Evolutionary conservation across 2,888 invertebrate species (phyloP).

Genomic region (Oscheius sp.): DNA sequence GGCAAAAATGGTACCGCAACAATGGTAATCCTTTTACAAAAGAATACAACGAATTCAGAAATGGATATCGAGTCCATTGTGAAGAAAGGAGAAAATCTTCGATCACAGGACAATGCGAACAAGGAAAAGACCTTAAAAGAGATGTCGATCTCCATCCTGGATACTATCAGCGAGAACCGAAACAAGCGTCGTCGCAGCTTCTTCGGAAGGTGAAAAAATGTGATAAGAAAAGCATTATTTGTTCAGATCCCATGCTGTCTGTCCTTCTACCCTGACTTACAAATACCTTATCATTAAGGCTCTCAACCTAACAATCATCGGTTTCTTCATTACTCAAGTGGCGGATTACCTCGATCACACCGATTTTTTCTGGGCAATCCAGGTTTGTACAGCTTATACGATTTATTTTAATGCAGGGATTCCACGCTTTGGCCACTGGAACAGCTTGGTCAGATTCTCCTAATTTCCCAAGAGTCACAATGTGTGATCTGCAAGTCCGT

Average conservation of each 20-base stretch:
- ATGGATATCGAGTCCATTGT: background rate
- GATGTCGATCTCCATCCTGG: background rate
- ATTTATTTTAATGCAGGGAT: background rate
- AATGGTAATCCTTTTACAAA: background rate
- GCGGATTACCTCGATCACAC: background rate
- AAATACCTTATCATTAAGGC: background rate
- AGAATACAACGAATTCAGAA: background rate
- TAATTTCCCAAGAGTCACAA: constrained; percentile 16
- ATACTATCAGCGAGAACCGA: background rate
- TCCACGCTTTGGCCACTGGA: background rate
- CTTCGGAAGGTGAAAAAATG: background rate
- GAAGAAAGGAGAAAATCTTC: background rate
- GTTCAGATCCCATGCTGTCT: background rate
- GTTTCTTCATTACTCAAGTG: background rate
- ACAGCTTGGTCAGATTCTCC: background rate
- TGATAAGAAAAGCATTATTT: background rate
- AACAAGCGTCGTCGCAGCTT: background rate
- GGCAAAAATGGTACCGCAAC: background rate
- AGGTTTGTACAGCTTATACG: background rate
- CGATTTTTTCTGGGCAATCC: background rate
- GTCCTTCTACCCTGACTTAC: background rate
- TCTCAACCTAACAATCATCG: background rate
- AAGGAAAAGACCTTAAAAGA: background rate
- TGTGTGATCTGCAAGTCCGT: constrained; percentile 16
- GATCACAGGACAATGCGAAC: background rate